Base-by-base conservation (phyloP, 2,797 vertebrate genomes). In the Propithecus perrieri region DNA sequence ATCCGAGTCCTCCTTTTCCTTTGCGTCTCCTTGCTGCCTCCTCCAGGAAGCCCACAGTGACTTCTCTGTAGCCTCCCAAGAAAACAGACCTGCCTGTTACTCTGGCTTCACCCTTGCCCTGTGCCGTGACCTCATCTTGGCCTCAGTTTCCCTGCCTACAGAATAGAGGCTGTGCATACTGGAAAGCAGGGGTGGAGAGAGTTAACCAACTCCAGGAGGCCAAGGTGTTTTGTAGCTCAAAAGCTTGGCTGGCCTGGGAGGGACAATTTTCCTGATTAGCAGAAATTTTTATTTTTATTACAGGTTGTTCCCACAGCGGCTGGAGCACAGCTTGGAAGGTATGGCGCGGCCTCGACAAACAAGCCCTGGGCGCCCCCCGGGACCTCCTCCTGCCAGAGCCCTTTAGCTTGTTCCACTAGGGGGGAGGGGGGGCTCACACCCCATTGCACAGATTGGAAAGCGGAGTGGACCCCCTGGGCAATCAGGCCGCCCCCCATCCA, bases 281-380 rank as follows among this genome's bases (percentile, higher is more conserved):
- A 74, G 85, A 48, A 8, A 71, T 79, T 95, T 91, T 94, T 89
- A 93, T 92, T 96, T 95, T 97, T 92, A 88, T 81, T 79, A 80
- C 80, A 74, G 28, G 48, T 71, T 89, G 85, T 96, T 84, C 74
- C 96, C 85, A 87, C 65, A 75, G 91, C 24, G n/a, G 43, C 85
- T 94, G 89, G 81, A 46, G 55, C 38, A 12, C 7, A 69, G 53
- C 43, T 89, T 6, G 4, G 55, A 87, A 76, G 86, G 59, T 24
- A 61, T n/a, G 75, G 81, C 20, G 0, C 48, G 57, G 91, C 38
- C 20, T 57, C 7, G 2, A 83, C 67, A 92, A 63, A 80, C 65
- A 80, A 89, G 75, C 57, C 13, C 35, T 4, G 1, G n/a, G 11
- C 20, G 2, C 18, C 30, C 55, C n/a, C n/a, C 43, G 7, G 41